Evolutionary conservation across 2,888 invertebrate species (phyloP), one percentile per base, ranked within the genome.

Genomic region (Marasmarcha lunaedactyla): DNA sequence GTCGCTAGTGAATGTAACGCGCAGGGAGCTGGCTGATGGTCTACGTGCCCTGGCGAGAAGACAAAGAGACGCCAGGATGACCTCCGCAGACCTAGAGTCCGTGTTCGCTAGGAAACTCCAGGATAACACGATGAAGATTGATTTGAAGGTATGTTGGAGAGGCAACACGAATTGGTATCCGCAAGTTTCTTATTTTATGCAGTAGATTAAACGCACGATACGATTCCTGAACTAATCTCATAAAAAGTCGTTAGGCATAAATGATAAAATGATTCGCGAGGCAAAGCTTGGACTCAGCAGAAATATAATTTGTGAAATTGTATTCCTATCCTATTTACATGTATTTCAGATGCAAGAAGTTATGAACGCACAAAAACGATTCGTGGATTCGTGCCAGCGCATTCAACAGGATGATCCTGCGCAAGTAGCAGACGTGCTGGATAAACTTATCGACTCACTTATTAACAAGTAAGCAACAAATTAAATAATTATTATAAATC

Each of bases 381-480:
- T 90, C 60, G 71, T 88, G 36, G 87, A 89, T 58, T 88, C 88
- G 12, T 90, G 90, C 57, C 86, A 88, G 49, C 70, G 87, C 15
- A 85, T 88, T 34, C 90, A 90, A 57, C 85, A 85, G 51, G 88
- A 88, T 50, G 89, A 89, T 52, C 86, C 88, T 1, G 83, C 81
- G 14, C 85, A 87, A 52, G 86, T 90, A 20, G 86, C 88, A 14
- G 79, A 85, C 42, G 83, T 89, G 20, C 65, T 90, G 38, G 87
- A 88, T 48, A 88, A 85, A 66, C 71, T 89, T 33, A 79, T 89
- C 30, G 87, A 88, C 53, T 85, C 86, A 11, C 76, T 89, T 35
- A 85, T 86, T 44, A 86, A 87, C 59, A 87, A 87, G 89, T 89
- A 76, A 57, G 84, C 14, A 6, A 33, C n/a, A 33, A 6, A 52